Evolutionary conservation across 53 echinoderm and acorn worm species (phyloP).

Genomic region (Astropecten irregularis): DNA sequence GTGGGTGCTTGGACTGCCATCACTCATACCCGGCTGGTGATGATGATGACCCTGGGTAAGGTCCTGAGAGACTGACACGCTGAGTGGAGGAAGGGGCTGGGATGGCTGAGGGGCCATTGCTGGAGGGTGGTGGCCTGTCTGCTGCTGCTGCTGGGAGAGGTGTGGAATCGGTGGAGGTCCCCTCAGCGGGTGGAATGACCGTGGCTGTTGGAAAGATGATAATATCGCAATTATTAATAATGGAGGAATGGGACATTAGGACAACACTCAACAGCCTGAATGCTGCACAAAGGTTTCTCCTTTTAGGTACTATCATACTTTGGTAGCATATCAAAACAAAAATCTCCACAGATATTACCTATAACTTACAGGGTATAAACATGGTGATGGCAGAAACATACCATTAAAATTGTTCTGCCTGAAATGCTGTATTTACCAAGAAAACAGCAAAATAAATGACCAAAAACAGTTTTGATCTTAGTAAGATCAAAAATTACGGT

Average conservation of each 20-base stretch:
- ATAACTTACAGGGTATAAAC: no score
- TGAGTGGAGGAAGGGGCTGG: slow-evolving; percentile 16
- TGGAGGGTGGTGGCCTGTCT: not conserved
- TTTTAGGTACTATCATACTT: no score
- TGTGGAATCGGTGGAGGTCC: slow-evolving; percentile 16
- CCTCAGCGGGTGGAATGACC: slow-evolving; percentile 23
- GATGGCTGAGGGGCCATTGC: not conserved
- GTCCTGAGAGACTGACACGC: slow-evolving; percentile 27
- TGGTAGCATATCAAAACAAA: no score
- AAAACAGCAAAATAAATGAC: no score
- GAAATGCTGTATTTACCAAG: no score
- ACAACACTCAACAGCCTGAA: not conserved
- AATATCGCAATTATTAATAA: no score
- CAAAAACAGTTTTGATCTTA: no score
- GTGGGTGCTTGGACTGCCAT: slow-evolving; percentile 8
- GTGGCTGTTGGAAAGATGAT: slow-evolving; percentile 14
- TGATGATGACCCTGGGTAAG: not conserved
- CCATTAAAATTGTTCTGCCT: no score
- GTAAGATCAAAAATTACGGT: no score
- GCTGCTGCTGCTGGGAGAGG: slow-evolving; percentile 3
- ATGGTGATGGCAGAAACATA: no score
- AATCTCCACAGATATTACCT: no score
- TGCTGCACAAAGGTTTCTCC: not conserved
- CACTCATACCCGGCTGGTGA: not conserved
- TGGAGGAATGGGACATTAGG: not conserved